A percentile compares a stretch with the other conserved stretches of the same genome.
Evolutionary conservation across 2,888 invertebrate genomes (phyloP).

Genomic region (Altica lythri): DNA sequence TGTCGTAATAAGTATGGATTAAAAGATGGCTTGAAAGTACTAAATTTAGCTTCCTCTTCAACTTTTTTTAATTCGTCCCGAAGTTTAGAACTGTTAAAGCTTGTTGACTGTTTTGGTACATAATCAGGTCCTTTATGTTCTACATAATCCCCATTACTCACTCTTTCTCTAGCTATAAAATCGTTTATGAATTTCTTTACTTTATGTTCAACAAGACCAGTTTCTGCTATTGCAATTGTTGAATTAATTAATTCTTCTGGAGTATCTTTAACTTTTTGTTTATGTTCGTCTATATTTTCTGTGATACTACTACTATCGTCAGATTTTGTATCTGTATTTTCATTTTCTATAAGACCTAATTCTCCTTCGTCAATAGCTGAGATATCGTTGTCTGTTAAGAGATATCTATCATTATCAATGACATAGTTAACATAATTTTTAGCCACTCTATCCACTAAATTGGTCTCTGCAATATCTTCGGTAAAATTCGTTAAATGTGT

Average conservation of each 20-base stretch:
- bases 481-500: background rate
- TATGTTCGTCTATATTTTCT: background rate
- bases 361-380: constrained; percentile 2
- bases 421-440: constrained; percentile 28
- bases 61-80: constrained; percentile 32
- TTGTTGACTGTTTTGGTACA: constrained; percentile 8
- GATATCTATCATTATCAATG: constrained; percentile 23
- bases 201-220: constrained; percentile 21
- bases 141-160: background rate
- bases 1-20: constrained; percentile 36
- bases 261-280: background rate
- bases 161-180: constrained; percentile 31
- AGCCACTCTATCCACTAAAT: constrained; percentile 25
- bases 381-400: background rate
- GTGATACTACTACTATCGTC: background rate
- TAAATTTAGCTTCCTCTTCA: constrained; percentile 31
- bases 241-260: constrained; percentile 15
- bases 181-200: constrained; percentile 29
- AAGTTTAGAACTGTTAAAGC: constrained; percentile 39
- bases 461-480: constrained; percentile 2
- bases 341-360: background rate
- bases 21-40: constrained; percentile 32
- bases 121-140: background rate
- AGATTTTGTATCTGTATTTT: background rate
- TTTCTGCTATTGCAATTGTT: constrained; percentile 25